Evolutionary conservation across 2,113 vertebrate species (phyloP).

Genomic region (Turnix velox): DNA sequence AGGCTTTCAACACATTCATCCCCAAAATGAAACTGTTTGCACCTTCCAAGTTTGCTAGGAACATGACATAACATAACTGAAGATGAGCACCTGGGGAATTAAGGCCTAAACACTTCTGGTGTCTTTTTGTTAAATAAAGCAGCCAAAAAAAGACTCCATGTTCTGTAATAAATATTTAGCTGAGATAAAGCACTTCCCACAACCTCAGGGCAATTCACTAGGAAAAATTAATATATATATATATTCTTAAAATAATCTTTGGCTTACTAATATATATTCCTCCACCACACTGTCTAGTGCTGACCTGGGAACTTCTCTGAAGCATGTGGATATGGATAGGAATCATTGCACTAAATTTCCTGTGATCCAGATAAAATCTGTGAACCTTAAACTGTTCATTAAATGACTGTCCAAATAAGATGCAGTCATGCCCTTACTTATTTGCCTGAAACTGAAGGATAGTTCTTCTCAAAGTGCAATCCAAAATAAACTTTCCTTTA

Average conservation of each 20-base stretch:
- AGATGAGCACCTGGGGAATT: neutral
- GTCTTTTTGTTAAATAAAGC: neutral
- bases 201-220: neutral
- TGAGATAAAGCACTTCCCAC: neutral
- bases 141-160: neutral
- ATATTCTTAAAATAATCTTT: neutral
- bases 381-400: neutral
- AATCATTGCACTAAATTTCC: neutral
- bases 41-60: neutral
- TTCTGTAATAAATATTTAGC: neutral
- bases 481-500: slow-evolving; percentile 1
- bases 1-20: neutral
- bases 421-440: neutral
- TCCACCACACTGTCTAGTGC: accelerated
- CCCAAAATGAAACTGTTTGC: neutral
- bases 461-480: neutral
- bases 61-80: neutral
- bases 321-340: neutral
- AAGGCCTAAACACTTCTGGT: neutral
- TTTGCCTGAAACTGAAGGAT: neutral
- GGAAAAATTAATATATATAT: neutral
- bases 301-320: neutral
- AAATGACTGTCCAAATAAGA: neutral
- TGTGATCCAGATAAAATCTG: neutral
- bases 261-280: neutral